Conservation (phyloP, 2,797 vertebrate species). For the Dryobates pubescens region DNA sequence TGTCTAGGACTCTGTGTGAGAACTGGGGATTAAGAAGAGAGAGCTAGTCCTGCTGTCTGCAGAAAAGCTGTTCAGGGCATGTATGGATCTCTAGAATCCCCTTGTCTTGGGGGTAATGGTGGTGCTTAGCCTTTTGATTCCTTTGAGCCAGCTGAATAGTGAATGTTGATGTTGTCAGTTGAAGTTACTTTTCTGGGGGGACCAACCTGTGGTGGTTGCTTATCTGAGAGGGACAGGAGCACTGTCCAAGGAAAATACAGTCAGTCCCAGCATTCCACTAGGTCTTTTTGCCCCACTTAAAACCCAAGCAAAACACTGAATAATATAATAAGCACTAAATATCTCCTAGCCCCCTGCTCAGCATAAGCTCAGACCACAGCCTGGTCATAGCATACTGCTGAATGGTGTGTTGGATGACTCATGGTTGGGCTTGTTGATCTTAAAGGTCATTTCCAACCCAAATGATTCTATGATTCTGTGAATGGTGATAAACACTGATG, state of each 20-base stretch:
- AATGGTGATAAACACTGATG: background rate
- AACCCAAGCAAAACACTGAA: background rate
- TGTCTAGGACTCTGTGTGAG: background rate
- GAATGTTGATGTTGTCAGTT: background rate
- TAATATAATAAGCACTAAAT: background rate
- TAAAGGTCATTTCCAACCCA: background rate
- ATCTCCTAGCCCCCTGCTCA: background rate
- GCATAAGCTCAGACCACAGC: background rate
- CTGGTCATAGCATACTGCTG: background rate
- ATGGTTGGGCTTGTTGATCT: too few relatives aligned
- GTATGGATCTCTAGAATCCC: background rate
- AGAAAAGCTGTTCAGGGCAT: accelerated
- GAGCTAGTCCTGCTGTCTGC: background rate
- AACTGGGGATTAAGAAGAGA: background rate
- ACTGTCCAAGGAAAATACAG: too few relatives aligned
- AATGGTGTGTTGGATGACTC: background rate
- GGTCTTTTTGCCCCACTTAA: background rate
- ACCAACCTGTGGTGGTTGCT: background rate
- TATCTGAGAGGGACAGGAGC: background rate
- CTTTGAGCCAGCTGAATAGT: background rate
- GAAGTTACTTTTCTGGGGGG: background rate
- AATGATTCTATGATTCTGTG: too few relatives aligned
- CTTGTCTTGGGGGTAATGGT: accelerated
- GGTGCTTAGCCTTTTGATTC: background rate
- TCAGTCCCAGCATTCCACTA: background rate